These are phyloP conservation scores for Leptopilina syphax DNA, from an alignment of 2,888 invertebrate genomes.

Conservation along the genomic window DNA sequence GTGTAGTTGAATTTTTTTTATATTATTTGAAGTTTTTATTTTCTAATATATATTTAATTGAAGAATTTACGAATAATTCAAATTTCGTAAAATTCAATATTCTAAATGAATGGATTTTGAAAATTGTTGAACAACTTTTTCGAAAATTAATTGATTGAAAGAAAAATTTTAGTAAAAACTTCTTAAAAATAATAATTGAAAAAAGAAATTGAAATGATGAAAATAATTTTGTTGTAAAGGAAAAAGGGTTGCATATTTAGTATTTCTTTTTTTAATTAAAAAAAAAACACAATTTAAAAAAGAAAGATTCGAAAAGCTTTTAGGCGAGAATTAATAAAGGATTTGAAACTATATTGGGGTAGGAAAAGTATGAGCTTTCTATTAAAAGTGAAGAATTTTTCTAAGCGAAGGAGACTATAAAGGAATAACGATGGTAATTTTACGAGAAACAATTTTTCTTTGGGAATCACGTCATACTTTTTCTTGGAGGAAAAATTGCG, in stretches of 20 bases:
- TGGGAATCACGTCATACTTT: constrained; percentile 1
- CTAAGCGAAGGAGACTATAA: neutral
- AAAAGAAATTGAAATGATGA: too few relatives aligned
- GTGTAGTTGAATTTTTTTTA: too few relatives aligned
- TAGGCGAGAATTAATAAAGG: constrained; percentile 28
- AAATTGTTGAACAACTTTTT: too few relatives aligned
- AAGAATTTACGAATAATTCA: too few relatives aligned
- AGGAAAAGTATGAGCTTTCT: neutral
- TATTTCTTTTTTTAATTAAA: neutral
- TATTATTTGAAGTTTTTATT: too few relatives aligned
- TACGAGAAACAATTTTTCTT: constrained; percentile 12
- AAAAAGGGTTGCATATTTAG: neutral
- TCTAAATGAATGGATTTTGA: too few relatives aligned
- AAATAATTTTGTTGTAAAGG: neutral
- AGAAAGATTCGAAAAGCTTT: neutral
- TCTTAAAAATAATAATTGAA: too few relatives aligned
- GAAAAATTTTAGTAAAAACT: too few relatives aligned
- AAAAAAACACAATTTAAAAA: neutral
- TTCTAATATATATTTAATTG: too few relatives aligned
- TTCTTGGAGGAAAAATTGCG: neutral
- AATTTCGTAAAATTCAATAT: too few relatives aligned
- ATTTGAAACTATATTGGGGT: constrained; percentile 1
- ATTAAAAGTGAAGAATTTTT: constrained; percentile 27
- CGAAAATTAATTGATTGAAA: too few relatives aligned
- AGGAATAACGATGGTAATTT: constrained; percentile 12